Evolutionary conservation across 2,888 invertebrate species (phyloP).

Genomic region (Heteropelma amictum): DNA sequence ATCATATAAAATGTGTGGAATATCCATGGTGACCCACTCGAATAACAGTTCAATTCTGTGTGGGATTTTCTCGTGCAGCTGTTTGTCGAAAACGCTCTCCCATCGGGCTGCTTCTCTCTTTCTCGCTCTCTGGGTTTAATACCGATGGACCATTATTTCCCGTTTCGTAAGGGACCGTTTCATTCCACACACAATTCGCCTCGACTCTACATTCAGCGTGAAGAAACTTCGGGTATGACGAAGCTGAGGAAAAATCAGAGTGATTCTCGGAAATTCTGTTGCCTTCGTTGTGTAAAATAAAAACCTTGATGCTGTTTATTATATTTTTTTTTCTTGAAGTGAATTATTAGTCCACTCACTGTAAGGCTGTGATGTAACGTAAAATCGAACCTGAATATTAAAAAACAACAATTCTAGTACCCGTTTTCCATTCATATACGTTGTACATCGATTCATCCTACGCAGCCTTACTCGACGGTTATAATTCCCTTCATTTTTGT

Average conservation of each 20-base stretch:
- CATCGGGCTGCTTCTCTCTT: slow-evolving; percentile 14
- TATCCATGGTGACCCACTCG: slow-evolving; percentile 58
- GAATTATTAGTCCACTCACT: no score
- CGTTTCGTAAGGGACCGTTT: slow-evolving; percentile 59
- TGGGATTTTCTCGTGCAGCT: slow-evolving; percentile 70
- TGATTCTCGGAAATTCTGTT: no score
- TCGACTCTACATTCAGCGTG: slow-evolving; percentile 2
- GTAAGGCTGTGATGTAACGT: no score
- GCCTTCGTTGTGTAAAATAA: no score
- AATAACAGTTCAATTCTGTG: slow-evolving; percentile 72
- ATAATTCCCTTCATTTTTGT: no score
- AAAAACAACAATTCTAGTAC: no score
- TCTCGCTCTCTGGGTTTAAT: slow-evolving; percentile 50
- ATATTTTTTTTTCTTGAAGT: no score
- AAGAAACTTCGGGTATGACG: neutral
- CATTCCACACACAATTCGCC: slow-evolving; percentile 15
- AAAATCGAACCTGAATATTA: no score
- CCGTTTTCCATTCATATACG: no score
- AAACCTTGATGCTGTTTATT: no score
- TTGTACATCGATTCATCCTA: no score
- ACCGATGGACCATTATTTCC: slow-evolving; percentile 72
- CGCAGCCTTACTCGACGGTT: no score
- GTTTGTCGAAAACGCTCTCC: slow-evolving; percentile 58
- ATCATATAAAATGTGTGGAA: slow-evolving; percentile 33
- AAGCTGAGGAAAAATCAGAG: neutral